Base-by-base conservation (phyloP, 2,797 vertebrate genomes). In the Poecile montanus region DNA sequence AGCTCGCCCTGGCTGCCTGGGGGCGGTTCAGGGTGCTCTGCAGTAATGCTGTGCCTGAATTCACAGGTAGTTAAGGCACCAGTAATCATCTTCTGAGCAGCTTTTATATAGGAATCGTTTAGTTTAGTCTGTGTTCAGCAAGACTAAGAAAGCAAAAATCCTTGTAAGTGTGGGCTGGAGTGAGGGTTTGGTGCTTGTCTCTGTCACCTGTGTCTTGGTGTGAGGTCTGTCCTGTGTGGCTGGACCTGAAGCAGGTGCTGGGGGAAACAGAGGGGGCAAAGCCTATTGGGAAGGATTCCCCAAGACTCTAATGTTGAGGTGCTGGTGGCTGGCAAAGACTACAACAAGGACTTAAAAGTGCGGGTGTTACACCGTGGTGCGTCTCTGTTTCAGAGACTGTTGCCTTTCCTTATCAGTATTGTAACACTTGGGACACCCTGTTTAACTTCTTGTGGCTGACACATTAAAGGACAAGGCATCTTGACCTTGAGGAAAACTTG, bases 151-250 rank as follows among this genome's bases (percentile, higher is more conserved):
- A 18, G 9, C 1, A 4, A 15, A 74, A 77, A 5, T 47, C 25
- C 10, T 10, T 17, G 32, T 26, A 53, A 40, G 5, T 0, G 1
- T 11, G 3, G 40, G 2, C 27, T 18, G 40, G 7, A 30, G 13
- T 13, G 7, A 2, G 18, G 8, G 10, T 17, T 26, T 88, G 0
- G 0, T 66, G 40, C 22, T 62, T 2, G 0, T 21, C 8, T 21
- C 0, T 40, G 23, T 16, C 2, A 1, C 12, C 13, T 10, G 8
- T 4, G 3, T 17, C 45, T 47, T 1, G 0, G 4, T 30, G 53
- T 32, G 13, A 48, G 40, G 19, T n/a, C 13, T 67, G 58, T 10
- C 12, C 29, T 13, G 8, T 7, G 32, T 36, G 36, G 27, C 45
- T 50, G 29, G 45, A 26, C 23, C 29, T 9, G 71, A 32, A 16